Conservation (phyloP, 2,888 invertebrate genomes). For the Scaptomyza flava region DNA sequence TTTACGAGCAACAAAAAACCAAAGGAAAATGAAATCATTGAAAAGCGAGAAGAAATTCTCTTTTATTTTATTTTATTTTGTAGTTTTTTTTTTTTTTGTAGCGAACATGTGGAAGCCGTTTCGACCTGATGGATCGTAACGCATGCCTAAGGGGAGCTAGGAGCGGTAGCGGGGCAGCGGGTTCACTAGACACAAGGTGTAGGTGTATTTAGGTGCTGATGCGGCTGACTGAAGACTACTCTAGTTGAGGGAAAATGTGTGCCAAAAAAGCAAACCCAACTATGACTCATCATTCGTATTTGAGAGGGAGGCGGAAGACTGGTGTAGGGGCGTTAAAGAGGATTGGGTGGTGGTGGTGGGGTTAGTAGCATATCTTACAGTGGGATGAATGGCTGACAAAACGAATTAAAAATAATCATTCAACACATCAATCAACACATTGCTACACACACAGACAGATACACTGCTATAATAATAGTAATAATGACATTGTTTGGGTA, state of each 20-base stretch:
- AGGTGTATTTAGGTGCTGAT: conserved; percentile 52
- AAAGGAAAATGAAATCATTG: conserved; percentile 70
- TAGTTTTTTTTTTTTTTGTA: conserved; percentile 2
- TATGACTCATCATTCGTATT: conserved; percentile 60
- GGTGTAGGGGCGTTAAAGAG: background rate
- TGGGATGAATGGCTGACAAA: conserved; percentile 45
- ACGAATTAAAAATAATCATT: conserved; percentile 75
- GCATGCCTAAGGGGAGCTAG: background rate
- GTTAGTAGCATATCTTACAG: background rate
- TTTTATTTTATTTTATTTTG: background rate
- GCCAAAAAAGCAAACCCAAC: conserved; percentile 68
- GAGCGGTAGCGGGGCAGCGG: background rate
- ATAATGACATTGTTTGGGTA: conserved; percentile 40
- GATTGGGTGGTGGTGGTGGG: background rate
- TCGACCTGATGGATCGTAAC: conserved; percentile 20
- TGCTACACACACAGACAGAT: conserved; percentile 25
- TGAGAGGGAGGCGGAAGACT: conserved; percentile 8
- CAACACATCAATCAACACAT: conserved; percentile 77
- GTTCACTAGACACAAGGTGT: conserved; percentile 31
- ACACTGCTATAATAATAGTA: conserved; percentile 22
- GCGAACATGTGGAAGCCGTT: conserved; percentile 42
- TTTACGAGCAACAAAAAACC: conserved; percentile 39
- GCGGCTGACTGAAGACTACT: conserved; percentile 66
- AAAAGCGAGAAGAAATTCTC: conserved; percentile 26
- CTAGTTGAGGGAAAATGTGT: conserved; percentile 62